Conservation (phyloP, 1,140 invertebrate species). For the Conopomorpha cramerella region DNA sequence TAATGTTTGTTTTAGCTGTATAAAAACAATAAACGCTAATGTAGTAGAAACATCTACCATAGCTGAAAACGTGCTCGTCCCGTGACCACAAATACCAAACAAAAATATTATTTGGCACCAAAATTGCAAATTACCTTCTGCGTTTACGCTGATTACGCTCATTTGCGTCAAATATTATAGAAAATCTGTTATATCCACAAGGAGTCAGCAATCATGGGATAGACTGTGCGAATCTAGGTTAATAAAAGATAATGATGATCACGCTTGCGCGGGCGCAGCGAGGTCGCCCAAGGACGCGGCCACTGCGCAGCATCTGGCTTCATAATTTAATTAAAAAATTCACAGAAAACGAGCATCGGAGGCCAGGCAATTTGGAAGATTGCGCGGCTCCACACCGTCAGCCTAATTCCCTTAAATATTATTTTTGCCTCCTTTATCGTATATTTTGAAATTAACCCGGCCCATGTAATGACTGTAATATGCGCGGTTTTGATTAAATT, state of each 20-base stretch:
- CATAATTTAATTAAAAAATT: slow-evolving; percentile 61
- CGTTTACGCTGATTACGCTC: no score
- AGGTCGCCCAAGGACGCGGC: slow-evolving; percentile 15
- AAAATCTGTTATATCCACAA: no score
- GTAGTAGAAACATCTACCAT: no score
- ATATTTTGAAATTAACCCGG: slow-evolving; percentile 48
- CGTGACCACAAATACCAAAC: no score
- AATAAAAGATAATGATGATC: slow-evolving; percentile 14
- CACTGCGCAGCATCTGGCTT: slow-evolving; percentile 37
- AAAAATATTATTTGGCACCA: no score
- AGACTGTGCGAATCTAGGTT: slow-evolving; percentile 13
- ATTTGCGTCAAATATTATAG: no score
- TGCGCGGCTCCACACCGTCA: slow-evolving; percentile 30
- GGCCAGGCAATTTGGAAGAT: slow-evolving; percentile 47
- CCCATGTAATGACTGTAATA: slow-evolving; percentile 39
- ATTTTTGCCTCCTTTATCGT: slow-evolving; percentile 46
- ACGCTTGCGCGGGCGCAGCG: slow-evolving; percentile 6
- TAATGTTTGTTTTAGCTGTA: no score
- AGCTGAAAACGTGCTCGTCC: no score
- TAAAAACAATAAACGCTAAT: no score
- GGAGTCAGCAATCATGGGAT: no score
- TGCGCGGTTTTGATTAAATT: slow-evolving; percentile 43
- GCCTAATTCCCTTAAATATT: slow-evolving; percentile 50
- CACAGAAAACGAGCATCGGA: slow-evolving; percentile 45
- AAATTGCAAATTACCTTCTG: no score